Base-by-base conservation (phyloP, 2,888 invertebrate species). In the Dyspetes luteomarginatus region DNA sequence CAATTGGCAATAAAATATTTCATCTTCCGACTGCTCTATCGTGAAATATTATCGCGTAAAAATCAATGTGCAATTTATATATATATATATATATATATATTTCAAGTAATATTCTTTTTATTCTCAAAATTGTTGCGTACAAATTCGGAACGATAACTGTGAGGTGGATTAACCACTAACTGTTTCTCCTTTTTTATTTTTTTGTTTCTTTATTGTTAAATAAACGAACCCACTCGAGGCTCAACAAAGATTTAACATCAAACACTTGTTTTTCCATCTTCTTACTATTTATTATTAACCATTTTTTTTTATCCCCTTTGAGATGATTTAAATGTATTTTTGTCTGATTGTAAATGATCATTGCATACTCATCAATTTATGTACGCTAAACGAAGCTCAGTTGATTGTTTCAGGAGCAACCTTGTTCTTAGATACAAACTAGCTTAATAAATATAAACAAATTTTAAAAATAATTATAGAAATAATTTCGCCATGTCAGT, bases 371-470 rank as follows among this genome's bases (percentile, higher is more conserved):
- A 71, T 60, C 9, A 76, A 78, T 41, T 83, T 67, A 80, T 83
- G 85, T 86, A 87, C 86, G 88, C 89, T 91, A 91, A 90, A 88
- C 88, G 87, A 91, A 91, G 91, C 91, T 91, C 90, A 88, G 88
- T 89, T 91, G 89, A 90, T 91, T 91, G 90, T 90, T 90, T 89
- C 85, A 86, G 88, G 88, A 89, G 84, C 82, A 79, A 78, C 72
- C 79, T 82, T 84, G 62, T 77, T 68, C 55, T 60, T 26, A 43
- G 26, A 41, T 67, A 30, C 64, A 76, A 73, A 75, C 62, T 78
- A 65, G 62, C 65, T 80, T 75, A 79, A 65, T 72, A 69, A 71
- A 72, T 72, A 82, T 74, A 76, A 83, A 78, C 48, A 26, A 81
- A 81, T 73, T 80, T 45, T 69, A 75, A 78, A 83, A 81, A 82